Base-by-base conservation (phyloP, 2,888 invertebrate genomes). In the Leptopilina myrica region DNA sequence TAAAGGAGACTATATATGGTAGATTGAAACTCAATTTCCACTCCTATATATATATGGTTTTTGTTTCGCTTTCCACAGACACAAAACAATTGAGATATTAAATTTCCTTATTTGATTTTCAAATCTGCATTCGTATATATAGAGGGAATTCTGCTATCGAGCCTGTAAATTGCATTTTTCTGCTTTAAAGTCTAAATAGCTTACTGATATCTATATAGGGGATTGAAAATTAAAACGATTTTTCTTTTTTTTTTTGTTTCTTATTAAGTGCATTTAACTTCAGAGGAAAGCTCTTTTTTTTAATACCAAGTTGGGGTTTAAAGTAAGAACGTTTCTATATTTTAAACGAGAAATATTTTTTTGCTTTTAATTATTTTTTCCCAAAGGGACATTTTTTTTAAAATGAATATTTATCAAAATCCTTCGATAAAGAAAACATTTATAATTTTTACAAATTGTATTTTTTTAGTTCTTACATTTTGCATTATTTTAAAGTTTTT, bases 41-140 rank as follows among this genome's bases (percentile, higher is more conserved):
- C 20, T 62, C 15, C 20, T 20, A 33, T 33, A 43, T 43, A 43
- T 43, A 62, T 20, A 62, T 62, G 62, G 62, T 3, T 62, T 62
- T 62, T 20, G 15, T 15, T 62, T 20, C 15, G 9, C n/a, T 62
- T 62, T 62, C 15, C 62, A 49, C 49, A 62, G 15, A 15, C 20
- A 20, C 20, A 62, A 59, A 62, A 33, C 56, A 5, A 56, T 33
- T 33, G 33, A 73, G 56, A 56, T 40, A 69, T 46, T 69, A 56
- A 33, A 56, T 56, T 73, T n/a, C 12, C 56, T 53, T 26, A 69
- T 53, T 14, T 33, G 73, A 56, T 56, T 20, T 69, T 53, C 12
- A 56, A 56, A 56, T 56, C 56, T 26, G 56, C 33, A 15, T 56
- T 73, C 56, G n/a, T n/a, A 56, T 73, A 73, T 73, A 20, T 20